phyloP scores from a whole-genome alignment of 2,888 invertebrate species.

The Nemoura dubitans region DNA sequence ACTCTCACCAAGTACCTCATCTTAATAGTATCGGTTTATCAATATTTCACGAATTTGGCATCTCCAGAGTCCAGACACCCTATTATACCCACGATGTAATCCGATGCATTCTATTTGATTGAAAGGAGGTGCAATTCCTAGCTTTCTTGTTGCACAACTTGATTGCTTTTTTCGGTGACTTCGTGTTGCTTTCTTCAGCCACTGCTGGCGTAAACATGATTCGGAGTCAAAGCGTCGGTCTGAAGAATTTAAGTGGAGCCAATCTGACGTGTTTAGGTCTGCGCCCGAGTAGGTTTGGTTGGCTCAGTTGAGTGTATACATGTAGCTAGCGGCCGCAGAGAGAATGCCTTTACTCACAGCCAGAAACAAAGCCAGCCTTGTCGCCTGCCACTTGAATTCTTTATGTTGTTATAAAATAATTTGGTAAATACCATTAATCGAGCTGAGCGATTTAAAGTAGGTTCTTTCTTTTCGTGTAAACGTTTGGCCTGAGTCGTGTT shows the following conservation, averaged over 20 bases:
- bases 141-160: not conserved
- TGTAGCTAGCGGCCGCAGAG: not conserved
- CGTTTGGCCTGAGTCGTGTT: not conserved
- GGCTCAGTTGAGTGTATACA: not conserved
- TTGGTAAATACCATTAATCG: slow-evolving; percentile 32
- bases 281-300: not conserved
- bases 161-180: not conserved
- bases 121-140: no score
- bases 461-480: not conserved
- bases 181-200: not conserved
- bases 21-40: no score
- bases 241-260: not conserved
- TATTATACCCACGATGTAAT: no score
- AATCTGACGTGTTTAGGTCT: slow-evolving; percentile 27
- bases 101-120: no score
- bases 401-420: slow-evolving; percentile 16
- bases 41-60: no score
- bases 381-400: not conserved
- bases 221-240: not conserved
- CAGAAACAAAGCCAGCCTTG: not conserved
- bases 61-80: no score
- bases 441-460: not conserved
- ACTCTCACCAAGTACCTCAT: no score
- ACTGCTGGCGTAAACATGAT: not conserved
- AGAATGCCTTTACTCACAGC: slow-evolving; percentile 8